Conservation (phyloP, 2,797 vertebrate species). For the Zenarchopterus dispar region DNA sequence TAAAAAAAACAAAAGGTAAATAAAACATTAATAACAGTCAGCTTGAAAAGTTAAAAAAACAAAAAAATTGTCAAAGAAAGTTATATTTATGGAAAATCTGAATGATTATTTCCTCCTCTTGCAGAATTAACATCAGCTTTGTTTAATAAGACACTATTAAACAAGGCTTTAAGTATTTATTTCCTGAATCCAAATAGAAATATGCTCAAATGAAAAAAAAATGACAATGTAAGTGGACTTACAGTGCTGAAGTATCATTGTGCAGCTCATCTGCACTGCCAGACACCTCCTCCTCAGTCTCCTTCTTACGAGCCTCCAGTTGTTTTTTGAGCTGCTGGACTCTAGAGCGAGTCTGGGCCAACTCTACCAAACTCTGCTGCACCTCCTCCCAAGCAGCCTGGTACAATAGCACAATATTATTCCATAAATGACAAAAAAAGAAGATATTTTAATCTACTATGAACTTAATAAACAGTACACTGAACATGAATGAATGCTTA, state of each 20-base stretch:
- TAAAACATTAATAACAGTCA: no score
- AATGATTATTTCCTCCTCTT: no score
- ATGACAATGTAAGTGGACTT: slow-evolving; percentile 1
- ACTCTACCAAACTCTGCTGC: slow-evolving; percentile 72
- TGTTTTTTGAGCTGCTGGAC: slow-evolving; percentile 63
- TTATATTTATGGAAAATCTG: no score
- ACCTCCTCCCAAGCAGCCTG: slow-evolving; percentile 84
- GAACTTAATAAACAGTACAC: neutral
- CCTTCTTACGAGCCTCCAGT: slow-evolving; percentile 58
- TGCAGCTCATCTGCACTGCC: slow-evolving; percentile 39
- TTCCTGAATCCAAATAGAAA: neutral
- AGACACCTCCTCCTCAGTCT: slow-evolving; percentile 66
- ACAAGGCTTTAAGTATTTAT: no score
- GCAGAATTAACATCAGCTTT: no score
- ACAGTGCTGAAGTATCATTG: slow-evolving; percentile 64
- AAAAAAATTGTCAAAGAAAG: no score
- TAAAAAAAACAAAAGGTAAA: no score
- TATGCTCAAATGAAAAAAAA: neutral
- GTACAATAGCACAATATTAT: slow-evolving; percentile 26
- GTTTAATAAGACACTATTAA: no score
- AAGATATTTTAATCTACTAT: neutral
- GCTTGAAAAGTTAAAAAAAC: no score
- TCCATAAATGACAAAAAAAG: slow-evolving; percentile 1
- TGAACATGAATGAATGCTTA: slow-evolving; percentile 9
- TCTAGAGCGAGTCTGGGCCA: slow-evolving; percentile 69